Conservation (phyloP, 2,888 invertebrate species). For the Nephrotoma guestfalica region DNA sequence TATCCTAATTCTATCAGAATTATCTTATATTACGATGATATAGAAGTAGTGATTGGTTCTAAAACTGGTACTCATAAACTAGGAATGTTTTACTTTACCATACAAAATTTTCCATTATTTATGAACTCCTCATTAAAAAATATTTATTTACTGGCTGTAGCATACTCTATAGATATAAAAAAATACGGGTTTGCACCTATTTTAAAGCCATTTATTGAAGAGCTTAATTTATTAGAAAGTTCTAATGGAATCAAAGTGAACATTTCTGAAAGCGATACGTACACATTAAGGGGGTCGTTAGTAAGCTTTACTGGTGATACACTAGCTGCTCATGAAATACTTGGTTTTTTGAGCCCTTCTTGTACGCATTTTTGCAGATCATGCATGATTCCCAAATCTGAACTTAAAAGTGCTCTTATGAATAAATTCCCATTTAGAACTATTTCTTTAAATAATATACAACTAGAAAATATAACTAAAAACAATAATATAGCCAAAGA, state of each 20-base stretch:
- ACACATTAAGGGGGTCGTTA: too few relatives aligned
- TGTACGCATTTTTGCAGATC: background rate
- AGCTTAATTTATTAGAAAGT: background rate
- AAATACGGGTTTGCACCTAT: background rate
- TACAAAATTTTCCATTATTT: background rate
- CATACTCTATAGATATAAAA: background rate
- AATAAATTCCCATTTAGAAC: too few relatives aligned
- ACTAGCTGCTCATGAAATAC: too few relatives aligned
- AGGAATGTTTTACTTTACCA: background rate
- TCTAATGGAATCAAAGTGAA: background rate
- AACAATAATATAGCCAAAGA: too few relatives aligned
- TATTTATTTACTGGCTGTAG: background rate
- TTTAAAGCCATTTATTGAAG: background rate
- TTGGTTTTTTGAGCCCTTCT: background rate
- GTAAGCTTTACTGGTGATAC: too few relatives aligned
- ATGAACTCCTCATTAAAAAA: background rate
- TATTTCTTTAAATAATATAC: too few relatives aligned
- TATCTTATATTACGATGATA: background rate
- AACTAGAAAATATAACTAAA: too few relatives aligned
- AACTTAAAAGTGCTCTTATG: background rate
- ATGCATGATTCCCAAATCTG: background rate
- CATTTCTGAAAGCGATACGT: background rate
- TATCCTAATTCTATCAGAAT: background rate
- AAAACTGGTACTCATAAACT: background rate
- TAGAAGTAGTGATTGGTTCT: background rate